Base-by-base conservation (phyloP, 2,888 invertebrate genomes). In the Rhimphoctona megacephalus region DNA sequence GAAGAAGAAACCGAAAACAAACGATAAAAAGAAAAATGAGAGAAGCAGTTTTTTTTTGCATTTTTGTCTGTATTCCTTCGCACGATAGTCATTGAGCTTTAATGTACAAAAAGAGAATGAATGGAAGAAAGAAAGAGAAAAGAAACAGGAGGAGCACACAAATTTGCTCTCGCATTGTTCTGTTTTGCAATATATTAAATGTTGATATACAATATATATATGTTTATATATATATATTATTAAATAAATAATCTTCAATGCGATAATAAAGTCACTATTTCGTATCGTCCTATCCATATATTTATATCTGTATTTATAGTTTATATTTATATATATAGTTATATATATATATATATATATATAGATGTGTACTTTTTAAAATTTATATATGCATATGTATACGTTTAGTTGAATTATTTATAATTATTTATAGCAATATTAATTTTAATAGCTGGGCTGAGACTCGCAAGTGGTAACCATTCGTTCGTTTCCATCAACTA, bases 181-280 rank as follows among this genome's bases (percentile, higher is more conserved):
- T 74, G 46, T 49, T 83, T 77, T 70, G 77, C 84, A 86, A 88
- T 88, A 82, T 85, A 85, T 85, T 82, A 87, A 79, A 49, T 85
- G 61, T 83, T 46, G 83, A 81, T 81, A 87, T 89, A 89, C 89
- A 83, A 87, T 88, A 90, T 90, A 89, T 39, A 67, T 67, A 67
- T 39, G n/a, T 67, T n/a, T 90, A 90, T 54, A 73, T 72, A 46
- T 72, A 73, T 54, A 46, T 91, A 91, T 92, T 92, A 92, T 93
- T 93, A 93, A 94, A 94, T 94, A 94, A 94, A 94, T 94, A 94
- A 94, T 94, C 93, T 93, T 92, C 91, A 93, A 94, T 93, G 92
- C 91, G 90, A 93, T 94, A 93, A 94, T 94, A 94, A 94, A 93
- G 92, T 92, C 88, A 89, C 90, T 89, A 91, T 90, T 88, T 91